Percentiles rank a stretch among this genome's conserved stretches.
Evolutionary conservation across 2,113 vertebrate species (phyloP).

Genomic region (Athene noctua): DNA sequence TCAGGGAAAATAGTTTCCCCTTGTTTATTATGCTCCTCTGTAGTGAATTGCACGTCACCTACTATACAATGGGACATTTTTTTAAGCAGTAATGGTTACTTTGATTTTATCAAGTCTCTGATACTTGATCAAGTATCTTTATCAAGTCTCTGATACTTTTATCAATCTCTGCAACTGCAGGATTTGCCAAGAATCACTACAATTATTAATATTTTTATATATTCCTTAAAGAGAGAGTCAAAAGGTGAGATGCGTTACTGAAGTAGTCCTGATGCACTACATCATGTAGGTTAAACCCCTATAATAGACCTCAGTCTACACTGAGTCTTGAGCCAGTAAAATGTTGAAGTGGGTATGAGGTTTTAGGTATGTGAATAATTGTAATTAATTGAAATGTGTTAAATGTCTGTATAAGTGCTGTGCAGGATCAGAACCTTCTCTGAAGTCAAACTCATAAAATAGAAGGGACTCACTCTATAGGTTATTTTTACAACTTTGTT

Average conservation of each 20-base stretch:
- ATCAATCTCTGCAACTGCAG: background rate
- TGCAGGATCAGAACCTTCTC: background rate
- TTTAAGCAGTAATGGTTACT: background rate
- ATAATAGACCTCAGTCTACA: background rate
- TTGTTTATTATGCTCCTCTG: background rate
- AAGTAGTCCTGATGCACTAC: background rate
- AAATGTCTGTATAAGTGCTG: background rate
- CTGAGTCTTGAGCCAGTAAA: background rate
- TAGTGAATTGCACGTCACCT: background rate
- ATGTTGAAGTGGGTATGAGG: background rate
- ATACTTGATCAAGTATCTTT: too few species aligned
- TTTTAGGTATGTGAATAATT: background rate
- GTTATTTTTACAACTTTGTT: background rate
- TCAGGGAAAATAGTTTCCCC: background rate
- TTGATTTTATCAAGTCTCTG: background rate
- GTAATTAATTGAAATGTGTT: background rate
- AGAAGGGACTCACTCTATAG: background rate
- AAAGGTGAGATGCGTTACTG: background rate
- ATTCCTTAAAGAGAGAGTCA: background rate
- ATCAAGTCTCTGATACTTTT: background rate
- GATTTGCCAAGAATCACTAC: background rate
- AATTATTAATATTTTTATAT: background rate
- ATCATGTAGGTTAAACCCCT: fast-evolving
- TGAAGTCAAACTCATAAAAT: background rate
- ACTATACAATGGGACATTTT: background rate